These are phyloP conservation scores for Diaperis boleti DNA, from an alignment of 2,888 invertebrate species.

Conservation along the genomic window DNA sequence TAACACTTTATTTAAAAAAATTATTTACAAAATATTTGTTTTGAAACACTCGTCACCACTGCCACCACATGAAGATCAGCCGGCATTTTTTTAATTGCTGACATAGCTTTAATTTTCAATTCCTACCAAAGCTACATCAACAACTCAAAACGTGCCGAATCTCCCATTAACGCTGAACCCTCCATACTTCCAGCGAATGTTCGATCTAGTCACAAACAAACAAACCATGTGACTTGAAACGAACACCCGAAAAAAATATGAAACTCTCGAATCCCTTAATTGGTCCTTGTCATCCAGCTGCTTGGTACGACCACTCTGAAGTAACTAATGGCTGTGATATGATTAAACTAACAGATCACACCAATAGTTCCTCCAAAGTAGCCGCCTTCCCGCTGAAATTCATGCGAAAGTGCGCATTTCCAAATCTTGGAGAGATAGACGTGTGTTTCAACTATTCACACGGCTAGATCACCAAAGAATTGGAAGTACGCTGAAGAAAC, in stretches of 20 bases:
- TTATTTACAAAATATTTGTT: no score
- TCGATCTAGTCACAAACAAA: conserved; percentile 66
- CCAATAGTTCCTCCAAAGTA: conserved; percentile 61
- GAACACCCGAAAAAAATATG: conserved; percentile 62
- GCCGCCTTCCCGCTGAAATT: neutral
- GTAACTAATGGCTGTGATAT: conserved; percentile 67
- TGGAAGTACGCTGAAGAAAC: conserved; percentile 40
- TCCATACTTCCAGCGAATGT: conserved; percentile 64
- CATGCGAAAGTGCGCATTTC: conserved; percentile 4
- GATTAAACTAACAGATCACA: conserved; percentile 59
- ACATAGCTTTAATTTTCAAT: conserved; percentile 64
- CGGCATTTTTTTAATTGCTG: conserved; percentile 61
- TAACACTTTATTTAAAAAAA: no score
- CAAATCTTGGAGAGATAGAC: conserved; percentile 59
- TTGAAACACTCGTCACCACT: no score
- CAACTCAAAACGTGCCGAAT: conserved; percentile 59
- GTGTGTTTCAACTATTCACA: conserved; percentile 59
- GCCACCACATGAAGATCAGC: conserved; percentile 1
- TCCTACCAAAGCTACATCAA: conserved; percentile 62
- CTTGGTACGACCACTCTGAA: conserved; percentile 53
- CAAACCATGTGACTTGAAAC: conserved; percentile 60
- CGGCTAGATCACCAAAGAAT: conserved; percentile 67
- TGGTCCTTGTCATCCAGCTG: neutral
- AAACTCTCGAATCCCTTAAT: conserved; percentile 26
- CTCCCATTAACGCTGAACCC: conserved; percentile 37